Evolutionary conservation across 1,140 invertebrate species (phyloP), one percentile per base, ranked within the genome.

Genomic region (Bombus sylvicola): DNA sequence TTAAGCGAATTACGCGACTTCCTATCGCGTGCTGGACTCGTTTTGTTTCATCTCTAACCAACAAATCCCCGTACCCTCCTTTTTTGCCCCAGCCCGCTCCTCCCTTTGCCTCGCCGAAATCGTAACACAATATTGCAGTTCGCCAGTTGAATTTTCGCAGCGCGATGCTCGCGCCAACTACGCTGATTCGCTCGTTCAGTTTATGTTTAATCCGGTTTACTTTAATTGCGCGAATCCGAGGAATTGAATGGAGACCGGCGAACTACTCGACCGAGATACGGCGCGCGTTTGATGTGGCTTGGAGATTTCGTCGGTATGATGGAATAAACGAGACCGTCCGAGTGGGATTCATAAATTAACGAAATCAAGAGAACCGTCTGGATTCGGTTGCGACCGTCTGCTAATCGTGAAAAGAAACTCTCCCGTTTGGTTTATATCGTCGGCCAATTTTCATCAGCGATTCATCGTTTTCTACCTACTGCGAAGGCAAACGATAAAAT

Each of bases 1-100:
- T 86, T 87, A 85, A 83, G 83, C 81, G 77, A 87, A 87, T 91
- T 90, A 90, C 85, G 80, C 74, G 87, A 86, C 84, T 72, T 77
- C 37, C 43, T 8, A 34, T 68, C 34, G 22, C 37, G 39, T 34
- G 1, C 18, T 28, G n/a, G 25, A 39, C 68, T 18, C 39, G 43
- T 77, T 71, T 69, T 78, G 82, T 83, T 83, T 72, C 71, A 59
- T 18, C 53, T 39, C n/a, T 0, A 31, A 31, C n/a, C 62, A 9
- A n/a, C n/a, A 6, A 15, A 64, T n/a, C 13, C 66, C 18, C 3
- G 34, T 71, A 41, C 43, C 18, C 62, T n/a, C 3, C 83, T 62
- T 41, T 57, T 81, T 74, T 57, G 4, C 8, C 22, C 12, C 10
- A 3, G 0, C 1, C 4, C 18, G 12, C 28, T 22, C 41, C 28